A percentile compares a stretch with the other conserved stretches of the same genome.
Evolutionary conservation across 2,888 invertebrate genomes (phyloP).

Genomic region (Trypoxylon attenuatum): DNA sequence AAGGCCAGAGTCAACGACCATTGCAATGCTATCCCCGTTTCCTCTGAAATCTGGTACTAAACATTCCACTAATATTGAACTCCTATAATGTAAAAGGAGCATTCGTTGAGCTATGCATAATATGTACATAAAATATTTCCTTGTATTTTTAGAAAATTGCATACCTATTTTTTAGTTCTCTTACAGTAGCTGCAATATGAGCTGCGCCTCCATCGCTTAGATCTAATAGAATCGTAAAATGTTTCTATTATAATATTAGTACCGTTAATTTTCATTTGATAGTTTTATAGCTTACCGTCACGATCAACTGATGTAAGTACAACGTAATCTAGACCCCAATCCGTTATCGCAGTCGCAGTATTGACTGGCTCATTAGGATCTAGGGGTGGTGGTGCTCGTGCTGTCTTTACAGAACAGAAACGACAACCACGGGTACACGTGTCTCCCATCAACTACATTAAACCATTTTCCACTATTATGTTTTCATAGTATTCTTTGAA

Average conservation of each 20-base stretch:
- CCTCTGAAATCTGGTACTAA: constrained; percentile 97
- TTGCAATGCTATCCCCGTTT: constrained; percentile 82
- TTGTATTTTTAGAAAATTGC: not conserved
- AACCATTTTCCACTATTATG: constrained; percentile 40
- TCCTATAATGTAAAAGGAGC: constrained; percentile 79
- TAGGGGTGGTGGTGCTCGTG: constrained; percentile 90
- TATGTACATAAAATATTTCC: not conserved
- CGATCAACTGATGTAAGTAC: constrained; percentile 98
- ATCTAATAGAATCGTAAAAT: constrained; percentile 78
- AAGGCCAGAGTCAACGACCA: constrained; percentile 87
- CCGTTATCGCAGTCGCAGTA: constrained; percentile 93
- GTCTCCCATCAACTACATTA: constrained; percentile 92
- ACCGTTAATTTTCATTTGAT: not conserved
- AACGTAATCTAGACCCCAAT: constrained; percentile 98
- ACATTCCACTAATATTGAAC: constrained; percentile 94
- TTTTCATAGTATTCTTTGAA: not conserved
- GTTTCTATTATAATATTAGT: not conserved
- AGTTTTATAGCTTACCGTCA: constrained; percentile 81
- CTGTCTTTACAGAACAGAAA: constrained; percentile 99
- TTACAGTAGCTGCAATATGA: constrained; percentile 91
- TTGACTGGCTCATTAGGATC: constrained; percentile 93
- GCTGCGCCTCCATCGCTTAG: constrained; percentile 93
- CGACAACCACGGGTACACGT: constrained; percentile 98
- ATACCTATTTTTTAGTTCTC: constrained; percentile 68
- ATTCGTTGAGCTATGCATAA: too few species aligned